phyloP scores from a whole-genome alignment of 2,797 vertebrate species.

The Epinephelus malabaricus region DNA sequence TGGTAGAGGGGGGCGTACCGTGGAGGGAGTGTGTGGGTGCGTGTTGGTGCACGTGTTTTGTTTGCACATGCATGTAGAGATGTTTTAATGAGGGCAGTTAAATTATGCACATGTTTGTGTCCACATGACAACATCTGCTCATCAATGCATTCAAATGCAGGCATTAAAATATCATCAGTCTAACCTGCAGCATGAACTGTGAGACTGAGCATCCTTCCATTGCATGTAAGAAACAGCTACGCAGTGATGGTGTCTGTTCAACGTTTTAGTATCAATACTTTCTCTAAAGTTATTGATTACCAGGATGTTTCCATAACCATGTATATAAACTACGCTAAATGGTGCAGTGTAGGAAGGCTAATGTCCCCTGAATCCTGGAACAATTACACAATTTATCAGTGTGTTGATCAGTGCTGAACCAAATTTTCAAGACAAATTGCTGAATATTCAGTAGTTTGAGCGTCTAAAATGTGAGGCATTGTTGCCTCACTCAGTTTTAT shows the following conservation, averaged over 20 bases:
- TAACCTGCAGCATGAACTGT: neutral
- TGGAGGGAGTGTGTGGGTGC: neutral
- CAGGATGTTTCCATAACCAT: neutral
- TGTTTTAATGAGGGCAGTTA: conserved; percentile 12
- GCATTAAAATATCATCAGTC: too few relatives aligned
- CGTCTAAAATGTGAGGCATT: too few relatives aligned
- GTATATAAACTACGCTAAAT: too few relatives aligned
- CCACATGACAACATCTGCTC: conserved; percentile 8
- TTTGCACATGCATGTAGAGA: conserved; percentile 14
- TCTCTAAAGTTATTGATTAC: neutral
- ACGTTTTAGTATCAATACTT: neutral
- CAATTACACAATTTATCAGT: too few relatives aligned
- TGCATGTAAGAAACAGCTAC: neutral
- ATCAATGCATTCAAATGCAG: neutral
- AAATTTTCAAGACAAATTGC: too few relatives aligned
- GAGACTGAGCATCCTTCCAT: neutral
- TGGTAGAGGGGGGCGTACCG: neutral
- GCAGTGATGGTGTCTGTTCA: neutral
- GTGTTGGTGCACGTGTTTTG: conserved; percentile 1
- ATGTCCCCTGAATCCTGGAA: too few relatives aligned
- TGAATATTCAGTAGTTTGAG: too few relatives aligned
- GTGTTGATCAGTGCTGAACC: too few relatives aligned
- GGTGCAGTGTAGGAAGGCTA: too few relatives aligned
- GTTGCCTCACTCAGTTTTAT: too few relatives aligned
- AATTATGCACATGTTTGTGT: conserved; percentile 25